Evolutionary conservation across 2,888 invertebrate genomes (phyloP), one percentile per base, ranked within the genome.

Genomic region (Ypsolopha scabrella): DNA sequence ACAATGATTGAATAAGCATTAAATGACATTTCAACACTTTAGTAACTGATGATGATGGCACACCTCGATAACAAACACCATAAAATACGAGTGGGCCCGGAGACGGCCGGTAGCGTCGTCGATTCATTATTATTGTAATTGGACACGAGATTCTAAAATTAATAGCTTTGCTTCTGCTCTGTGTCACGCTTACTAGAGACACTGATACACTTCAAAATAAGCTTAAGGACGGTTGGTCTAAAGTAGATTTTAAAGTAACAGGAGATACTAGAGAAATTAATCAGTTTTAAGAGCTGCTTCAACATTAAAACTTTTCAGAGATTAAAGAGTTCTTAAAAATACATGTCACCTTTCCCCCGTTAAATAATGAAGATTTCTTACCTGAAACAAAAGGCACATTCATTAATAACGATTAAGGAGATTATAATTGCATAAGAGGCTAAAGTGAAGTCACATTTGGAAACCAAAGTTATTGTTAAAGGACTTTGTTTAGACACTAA

Each of bases 91-190:
- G 59, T 56, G 57, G 55, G 60, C 60, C 24, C 24, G 24, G 24
- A 24, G 24, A 24, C 24, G 24, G 24, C 2, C 24, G 24, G 24
- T 24, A 3, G 24, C 24, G 13, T 14, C 13, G 59, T 62, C 66
- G 67, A 76, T 75, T 75, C 68, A 75, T 75, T 77, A 75, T 71
- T 64, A 65, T 68, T 69, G 75, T 77, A 78, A 78, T 75, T 76
- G 68, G 73, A 78, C 68, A 69, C 74, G 68, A 68, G 68, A 69
- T 67, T 66, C 61, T 61, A 64, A 66, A 67, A 77, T 71, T 70
- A 71, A 75, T 72, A 67, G 64, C 66, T 59, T 55, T 53, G 62
- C 70, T 62, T 67, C 67, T 67, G 61, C 64, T 64, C 64, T 62
- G 52, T 63, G 66, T 68, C 65, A 64, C 59, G 62, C 14, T 41